A percentile compares a stretch with the other conserved stretches of the same genome.
Evolutionary conservation across 2,797 vertebrate genomes (phyloP).

Genomic region (Gambelia wislizenii): DNA sequence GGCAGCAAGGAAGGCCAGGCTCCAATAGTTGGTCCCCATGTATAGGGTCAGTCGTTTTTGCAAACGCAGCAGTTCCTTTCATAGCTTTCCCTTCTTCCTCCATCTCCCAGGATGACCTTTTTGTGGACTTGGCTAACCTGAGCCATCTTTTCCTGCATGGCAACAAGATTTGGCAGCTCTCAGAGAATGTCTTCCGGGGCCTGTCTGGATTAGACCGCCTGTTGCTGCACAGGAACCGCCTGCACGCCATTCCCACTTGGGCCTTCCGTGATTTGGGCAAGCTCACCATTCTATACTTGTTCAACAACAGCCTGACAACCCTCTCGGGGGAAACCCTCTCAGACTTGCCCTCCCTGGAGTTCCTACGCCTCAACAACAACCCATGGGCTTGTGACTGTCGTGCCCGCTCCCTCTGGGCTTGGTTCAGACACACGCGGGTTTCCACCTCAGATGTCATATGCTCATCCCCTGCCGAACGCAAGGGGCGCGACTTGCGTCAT

Average conservation of each 20-base stretch:
- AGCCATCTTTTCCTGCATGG: constrained; percentile 95
- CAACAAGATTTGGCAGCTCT: constrained; percentile 91
- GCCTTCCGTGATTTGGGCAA: constrained; percentile 91
- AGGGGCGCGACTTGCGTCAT: constrained; percentile 89
- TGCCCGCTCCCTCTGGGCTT: constrained; percentile 93
- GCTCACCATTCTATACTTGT: constrained; percentile 96
- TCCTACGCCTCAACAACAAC: constrained; percentile 94
- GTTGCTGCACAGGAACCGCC: constrained; percentile 92
- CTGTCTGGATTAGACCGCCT: constrained; percentile 93
- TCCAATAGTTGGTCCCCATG: no score
- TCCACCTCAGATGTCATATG: constrained; percentile 93
- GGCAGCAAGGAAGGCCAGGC: background rate
- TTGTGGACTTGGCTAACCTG: constrained; percentile 95
- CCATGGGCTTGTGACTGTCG: constrained; percentile 97
- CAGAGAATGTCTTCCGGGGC: constrained; percentile 93
- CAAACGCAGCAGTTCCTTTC: background rate
- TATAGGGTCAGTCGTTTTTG: no score
- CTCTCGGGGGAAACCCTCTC: constrained; percentile 91
- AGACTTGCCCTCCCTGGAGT: constrained; percentile 89
- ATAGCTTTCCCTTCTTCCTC: background rate
- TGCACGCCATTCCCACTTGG: constrained; percentile 88
- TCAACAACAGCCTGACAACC: constrained; percentile 93
- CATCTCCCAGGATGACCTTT: constrained; percentile 87
- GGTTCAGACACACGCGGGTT: constrained; percentile 90
- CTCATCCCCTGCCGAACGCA: constrained; percentile 84